Base-by-base conservation (phyloP, 2,797 vertebrate species). In the Microhierax caerulescens region DNA sequence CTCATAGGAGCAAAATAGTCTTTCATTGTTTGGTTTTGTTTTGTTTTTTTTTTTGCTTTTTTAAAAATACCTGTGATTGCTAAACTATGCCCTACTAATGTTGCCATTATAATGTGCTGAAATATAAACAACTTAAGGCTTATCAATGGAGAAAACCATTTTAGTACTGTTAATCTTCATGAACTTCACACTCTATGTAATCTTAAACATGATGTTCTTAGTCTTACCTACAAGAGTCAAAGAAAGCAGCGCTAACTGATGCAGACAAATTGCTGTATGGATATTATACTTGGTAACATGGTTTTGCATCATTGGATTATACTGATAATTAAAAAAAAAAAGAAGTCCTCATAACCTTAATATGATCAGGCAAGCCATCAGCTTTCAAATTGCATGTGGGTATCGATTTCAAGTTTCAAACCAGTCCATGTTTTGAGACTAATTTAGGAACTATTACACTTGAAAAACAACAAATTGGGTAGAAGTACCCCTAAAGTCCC, bases 361-460 rank as follows among this genome's bases (percentile, higher is more conserved):
- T 30, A 48, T 9, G n/a, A n/a, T 88, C 70, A 73, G 53, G 43
- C 30, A 93, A 94, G 25, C 25, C 50, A 85, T 56, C 45, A 79
- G 23, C 17, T 94, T 96, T n/a, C 53, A 74, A 67, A 65, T 61
- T 8, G 53, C 50, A 64, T 41, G 30, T 90, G 45, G 70, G 70
- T 94, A 92, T 32, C 93, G 81, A 96, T 96, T 97, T 95, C 76
- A 88, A 90, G 59, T 94, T 97, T 97, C 36, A 91, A 30, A 88
- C 43, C 43, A 84, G 30, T 36, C 21, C 65, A 56, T 89, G 76
- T 93, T 93, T 97, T 91, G 77, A 95, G 94, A 65, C 48, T 75
- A 95, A 90, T 97, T 96, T 96, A 95, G 56, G 85, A 97, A 94
- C 80, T 95, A 97, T 97, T 96, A 95, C 81, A 93, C 27, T 80